Evolutionary conservation across 2,797 vertebrate species (phyloP), one percentile per base, ranked within the genome.

Genomic region (Clarias pachynema): DNA sequence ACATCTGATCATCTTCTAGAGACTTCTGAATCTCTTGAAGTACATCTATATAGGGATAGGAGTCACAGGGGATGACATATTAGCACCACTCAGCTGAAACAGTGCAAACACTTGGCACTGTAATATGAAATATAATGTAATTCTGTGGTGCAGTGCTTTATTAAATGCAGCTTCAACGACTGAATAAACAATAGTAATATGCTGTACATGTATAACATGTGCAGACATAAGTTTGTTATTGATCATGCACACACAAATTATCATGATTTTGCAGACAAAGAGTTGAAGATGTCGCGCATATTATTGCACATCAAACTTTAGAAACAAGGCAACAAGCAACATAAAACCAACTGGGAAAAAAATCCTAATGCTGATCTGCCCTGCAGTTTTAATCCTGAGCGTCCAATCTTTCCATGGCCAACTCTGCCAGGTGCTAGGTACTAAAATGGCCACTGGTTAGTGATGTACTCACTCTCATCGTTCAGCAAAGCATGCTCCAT

Each of bases 401-500:
- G 34, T 18, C 63, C 29, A 53, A 81, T 44, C 44, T 37, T 84
- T 84, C 60, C 84, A 87, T 86, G 84, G 77, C 79, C 85, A 59
- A 72, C 18, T 26, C 80, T 53, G 29, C 73, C 74, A 81, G 62
- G 79, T 80, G 79, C 70, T 86, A 72, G 57, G 9, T 73, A 68
- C 84, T 93, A 84, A 66, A 26, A 31, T 44, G 82, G 78, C 82
- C 82, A 86, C 85, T 86, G 70, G 82, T 56, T 81, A 82, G 74
- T 93, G 16, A 10, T 90, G 89, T 91, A 98, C 98, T 99, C 95
- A 99, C 98, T 94, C 94, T 98, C 97, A 0, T 99, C 98, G 92
- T 95, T 99, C 93, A 99, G 97, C 94, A 99, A 96, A 86, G 98
- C 98, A 87, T 97, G 96, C 92, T 99, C 98, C 98, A 99, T 99